Evolutionary conservation across 2,888 invertebrate species (phyloP).

Genomic region (Acanthosepion lycidas): DNA sequence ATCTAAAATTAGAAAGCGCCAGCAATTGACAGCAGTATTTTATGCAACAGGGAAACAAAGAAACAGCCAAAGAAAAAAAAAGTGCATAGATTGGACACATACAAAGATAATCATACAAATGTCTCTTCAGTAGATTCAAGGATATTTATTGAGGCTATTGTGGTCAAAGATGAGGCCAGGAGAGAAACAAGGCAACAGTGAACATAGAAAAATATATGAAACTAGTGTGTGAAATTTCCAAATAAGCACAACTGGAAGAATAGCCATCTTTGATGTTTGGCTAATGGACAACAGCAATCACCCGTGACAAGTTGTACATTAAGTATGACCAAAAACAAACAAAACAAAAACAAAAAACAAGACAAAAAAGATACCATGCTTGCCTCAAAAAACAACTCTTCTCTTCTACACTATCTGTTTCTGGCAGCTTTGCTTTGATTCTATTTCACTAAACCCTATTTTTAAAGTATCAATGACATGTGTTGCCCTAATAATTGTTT

Average conservation of each 20-base stretch:
- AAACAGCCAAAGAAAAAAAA: background rate
- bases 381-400: background rate
- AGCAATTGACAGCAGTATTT: background rate
- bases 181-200: background rate
- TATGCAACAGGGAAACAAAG: background rate
- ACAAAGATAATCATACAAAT: background rate
- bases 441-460: conserved; percentile 1
- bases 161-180: background rate
- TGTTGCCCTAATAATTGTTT: background rate
- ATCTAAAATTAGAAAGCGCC: background rate
- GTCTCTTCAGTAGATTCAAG: background rate
- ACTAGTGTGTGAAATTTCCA: background rate
- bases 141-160: conserved; percentile 16
- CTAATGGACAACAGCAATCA: background rate
- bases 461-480: background rate
- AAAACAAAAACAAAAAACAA: background rate
- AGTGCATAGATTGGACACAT: background rate
- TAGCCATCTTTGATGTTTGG: background rate
- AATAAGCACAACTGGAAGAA: background rate
- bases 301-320: background rate
- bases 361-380: background rate
- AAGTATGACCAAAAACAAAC: background rate
- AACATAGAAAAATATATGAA: background rate
- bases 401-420: conserved; percentile 2
- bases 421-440: background rate